Conservation (phyloP, 2,888 invertebrate species). For the Dicranocentrus wangi region DNA sequence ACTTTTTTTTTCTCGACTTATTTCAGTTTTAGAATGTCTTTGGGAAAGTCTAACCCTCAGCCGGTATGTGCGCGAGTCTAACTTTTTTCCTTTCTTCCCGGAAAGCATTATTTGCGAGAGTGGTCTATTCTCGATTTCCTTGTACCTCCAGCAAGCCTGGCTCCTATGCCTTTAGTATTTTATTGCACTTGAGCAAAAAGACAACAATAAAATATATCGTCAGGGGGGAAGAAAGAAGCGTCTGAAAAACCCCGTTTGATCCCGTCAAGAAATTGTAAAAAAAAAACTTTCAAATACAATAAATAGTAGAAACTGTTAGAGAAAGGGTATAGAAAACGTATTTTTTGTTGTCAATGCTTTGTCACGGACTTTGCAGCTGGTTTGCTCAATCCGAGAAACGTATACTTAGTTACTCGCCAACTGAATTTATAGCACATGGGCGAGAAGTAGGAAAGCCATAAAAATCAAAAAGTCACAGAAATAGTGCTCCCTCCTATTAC, state of each 20-base stretch:
- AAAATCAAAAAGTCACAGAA: slow-evolving; percentile 52
- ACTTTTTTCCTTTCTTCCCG: slow-evolving; percentile 25
- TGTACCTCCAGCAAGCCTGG: neutral
- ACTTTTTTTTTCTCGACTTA: slow-evolving; percentile 38
- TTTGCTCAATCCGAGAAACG: too few relatives aligned
- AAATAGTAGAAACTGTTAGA: neutral
- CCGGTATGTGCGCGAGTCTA: neutral
- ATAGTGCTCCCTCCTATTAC: too few relatives aligned
- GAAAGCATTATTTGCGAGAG: slow-evolving; percentile 27
- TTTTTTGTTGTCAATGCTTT: slow-evolving; percentile 28
- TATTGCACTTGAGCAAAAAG: slow-evolving; percentile 27
- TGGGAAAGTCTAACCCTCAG: neutral
- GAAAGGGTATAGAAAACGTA: slow-evolving; percentile 1
- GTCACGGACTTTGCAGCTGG: slow-evolving; percentile 15
- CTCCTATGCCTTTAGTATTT: slow-evolving; percentile 2
- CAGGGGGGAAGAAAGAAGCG: slow-evolving; percentile 21
- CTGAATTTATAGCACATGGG: neutral
- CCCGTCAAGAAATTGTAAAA: slow-evolving; percentile 36
- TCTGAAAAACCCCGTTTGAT: slow-evolving; percentile 33
- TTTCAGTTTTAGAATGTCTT: slow-evolving; percentile 32
- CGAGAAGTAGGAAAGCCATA: slow-evolving; percentile 21
- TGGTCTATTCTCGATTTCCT: slow-evolving; percentile 27
- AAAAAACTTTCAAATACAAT: slow-evolving; percentile 33
- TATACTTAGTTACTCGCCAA: neutral
- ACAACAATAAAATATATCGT: slow-evolving; percentile 54